Conservation (phyloP, 1,140 invertebrate genomes). For the Pseudomyrmex gracilis region DNA sequence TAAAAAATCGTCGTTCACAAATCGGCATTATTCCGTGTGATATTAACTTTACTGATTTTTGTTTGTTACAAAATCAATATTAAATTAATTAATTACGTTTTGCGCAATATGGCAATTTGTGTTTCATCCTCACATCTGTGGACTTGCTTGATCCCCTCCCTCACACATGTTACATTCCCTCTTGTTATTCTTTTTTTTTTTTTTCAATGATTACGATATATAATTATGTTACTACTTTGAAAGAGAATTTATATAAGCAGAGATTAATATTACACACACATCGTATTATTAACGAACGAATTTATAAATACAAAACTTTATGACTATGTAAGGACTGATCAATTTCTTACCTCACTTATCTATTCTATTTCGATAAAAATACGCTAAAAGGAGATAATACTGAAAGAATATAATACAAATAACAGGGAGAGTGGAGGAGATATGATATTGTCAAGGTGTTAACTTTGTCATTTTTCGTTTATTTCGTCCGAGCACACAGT, state of each 20-base stretch:
- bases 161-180: too few relatives aligned
- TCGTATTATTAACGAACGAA: constrained; percentile 3
- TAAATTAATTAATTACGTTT: too few relatives aligned
- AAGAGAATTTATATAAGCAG: not conserved
- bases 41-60: too few relatives aligned
- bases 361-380: not conserved
- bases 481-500: constrained; percentile 73
- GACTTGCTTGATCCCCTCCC: too few relatives aligned
- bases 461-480: constrained; percentile 66
- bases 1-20: too few relatives aligned
- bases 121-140: too few relatives aligned
- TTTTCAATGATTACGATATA: not conserved
- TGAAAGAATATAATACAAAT: not conserved
- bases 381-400: not conserved
- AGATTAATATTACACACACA: constrained; percentile 22
- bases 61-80: too few relatives aligned
- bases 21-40: too few relatives aligned
- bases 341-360: not conserved
- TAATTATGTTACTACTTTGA: not conserved
- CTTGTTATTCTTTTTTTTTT: too few relatives aligned
- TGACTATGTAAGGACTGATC: not conserved
- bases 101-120: too few relatives aligned
- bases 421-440: not conserved
- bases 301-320: constrained; percentile 11
- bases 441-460: not conserved